Percentiles rank a stretch among this genome's conserved stretches.
Conservation (phyloP, 2,797 vertebrate species). For the Cetoscarus ocellatus region DNA sequence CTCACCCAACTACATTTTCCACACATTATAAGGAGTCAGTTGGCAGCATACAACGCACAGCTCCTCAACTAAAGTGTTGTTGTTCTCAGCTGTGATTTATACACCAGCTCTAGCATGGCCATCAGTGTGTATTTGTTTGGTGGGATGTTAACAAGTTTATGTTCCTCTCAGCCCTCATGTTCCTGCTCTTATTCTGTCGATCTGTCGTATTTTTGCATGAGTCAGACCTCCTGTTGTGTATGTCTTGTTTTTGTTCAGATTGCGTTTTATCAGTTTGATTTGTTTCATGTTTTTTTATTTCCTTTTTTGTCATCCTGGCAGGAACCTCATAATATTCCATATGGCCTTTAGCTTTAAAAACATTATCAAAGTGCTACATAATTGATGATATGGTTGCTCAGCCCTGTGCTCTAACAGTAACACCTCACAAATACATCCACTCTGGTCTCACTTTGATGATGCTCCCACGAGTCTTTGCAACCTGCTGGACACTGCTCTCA, state of each 20-base stretch:
- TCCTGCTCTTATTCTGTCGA: conserved; percentile 2
- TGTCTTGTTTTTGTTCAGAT: conserved; percentile 1
- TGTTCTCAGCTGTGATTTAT: conserved; percentile 35
- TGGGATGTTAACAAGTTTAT: conserved; percentile 18
- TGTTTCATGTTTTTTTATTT: not conserved
- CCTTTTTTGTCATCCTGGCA: not conserved
- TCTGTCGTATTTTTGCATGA: conserved; percentile 4
- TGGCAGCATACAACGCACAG: conserved; percentile 27
- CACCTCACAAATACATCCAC: conserved; percentile 10
- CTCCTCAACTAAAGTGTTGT: conserved; percentile 39
- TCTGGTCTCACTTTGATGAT: not conserved
- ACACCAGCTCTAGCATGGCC: conserved; percentile 21
- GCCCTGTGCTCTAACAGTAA: conserved; percentile 10
- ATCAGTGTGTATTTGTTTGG: conserved; percentile 32
- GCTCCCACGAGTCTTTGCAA: conserved; percentile 22
- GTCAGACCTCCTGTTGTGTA: conserved; percentile 17
- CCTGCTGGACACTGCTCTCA: conserved; percentile 4
- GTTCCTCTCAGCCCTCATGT: conserved; percentile 3
- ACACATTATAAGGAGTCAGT: conserved; percentile 15
- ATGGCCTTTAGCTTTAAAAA: not conserved
- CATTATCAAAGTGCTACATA: not conserved
- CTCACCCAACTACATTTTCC: conserved; percentile 18
- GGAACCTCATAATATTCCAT: not conserved
- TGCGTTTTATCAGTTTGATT: not conserved
- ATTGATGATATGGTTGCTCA: not conserved